Evolutionary conservation across 2,113 vertebrate species (phyloP), one percentile per base, ranked within the genome.

Genomic region (Lucifuga dentata): DNA sequence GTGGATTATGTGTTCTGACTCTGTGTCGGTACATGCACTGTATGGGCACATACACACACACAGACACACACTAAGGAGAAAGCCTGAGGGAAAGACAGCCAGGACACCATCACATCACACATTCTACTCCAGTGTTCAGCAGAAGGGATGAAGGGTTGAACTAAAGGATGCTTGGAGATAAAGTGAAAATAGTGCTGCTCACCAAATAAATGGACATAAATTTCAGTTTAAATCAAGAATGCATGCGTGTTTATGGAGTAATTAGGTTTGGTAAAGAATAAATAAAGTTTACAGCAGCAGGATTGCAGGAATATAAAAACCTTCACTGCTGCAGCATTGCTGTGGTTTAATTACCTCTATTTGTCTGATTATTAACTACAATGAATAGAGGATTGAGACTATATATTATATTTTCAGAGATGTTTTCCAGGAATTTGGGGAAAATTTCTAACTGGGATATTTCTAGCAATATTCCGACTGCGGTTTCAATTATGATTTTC

Each of bases 71-170:
- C 24, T 66, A n/a, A 33, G 21, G 36, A 56, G 21, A 66, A 8
- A 17, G 63, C 67, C 39, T 35, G 49, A 75, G 73, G 68, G 23
- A 65, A 58, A 68, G 59, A 71, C 45, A 53, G 65, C 60, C 45
- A 68, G 17, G 26, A 68, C 57, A 2, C 15, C 21, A 64, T 78
- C 61, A 62, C 77, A 73, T 63, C 58, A 51, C 59, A 41, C 65
- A 68, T 69, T 67, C 78, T 41, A 68, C 75, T 83, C 73, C 49
- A 68, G 59, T 19, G 75, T 45, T 68, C 0, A 1, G 26, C 51
- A 38, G 59, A 35, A 17, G 65, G 49, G 46, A n/a, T n/a, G n/a
- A n/a, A n/a, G n/a, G n/a, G n/a, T n/a, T n/a, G n/a, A n/a, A n/a
- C n/a, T n/a, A n/a, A n/a, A n/a, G n/a, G n/a, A n/a, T n/a, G n/a